A percentile compares a stretch with the other conserved stretches of the same genome.
Evolutionary conservation across 53 echinoderm and acorn worm genomes (phyloP).

Genomic region (Stichopus horrens): DNA sequence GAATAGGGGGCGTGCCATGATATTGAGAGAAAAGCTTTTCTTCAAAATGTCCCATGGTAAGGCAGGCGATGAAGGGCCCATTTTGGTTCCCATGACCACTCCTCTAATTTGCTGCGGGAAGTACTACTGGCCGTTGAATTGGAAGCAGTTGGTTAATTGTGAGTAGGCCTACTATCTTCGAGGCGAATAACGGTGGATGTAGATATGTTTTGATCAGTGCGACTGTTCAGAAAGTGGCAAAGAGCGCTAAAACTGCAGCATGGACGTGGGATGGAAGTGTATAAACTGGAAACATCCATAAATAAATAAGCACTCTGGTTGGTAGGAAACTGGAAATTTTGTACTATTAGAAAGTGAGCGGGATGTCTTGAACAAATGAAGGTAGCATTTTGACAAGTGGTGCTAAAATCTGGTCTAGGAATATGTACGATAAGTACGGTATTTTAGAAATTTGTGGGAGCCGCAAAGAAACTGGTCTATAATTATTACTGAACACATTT

Average conservation of each 20-base stretch:
- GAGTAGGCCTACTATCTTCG: conserved; percentile 16
- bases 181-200: conserved; percentile 1
- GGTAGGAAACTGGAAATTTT: too few species aligned
- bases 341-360: too few species aligned
- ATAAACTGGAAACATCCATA: not conserved
- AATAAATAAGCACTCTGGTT: too few species aligned
- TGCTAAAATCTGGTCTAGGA: too few species aligned
- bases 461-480: too few species aligned
- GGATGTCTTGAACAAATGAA: too few species aligned
- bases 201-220: conserved; percentile 4
- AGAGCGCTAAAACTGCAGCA: not conserved
- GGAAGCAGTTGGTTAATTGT: conserved; percentile 34
- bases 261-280: conserved; percentile 33
- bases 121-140: conserved; percentile 17
- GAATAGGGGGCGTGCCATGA: not conserved
- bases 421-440: too few species aligned
- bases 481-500: too few species aligned
- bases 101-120: not conserved
- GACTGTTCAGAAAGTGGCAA: not conserved
- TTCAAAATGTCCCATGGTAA: conserved; percentile 24
- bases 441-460: too few species aligned
- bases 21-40: not conserved
- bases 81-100: conserved; percentile 35
- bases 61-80: conserved; percentile 29
- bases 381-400: not conserved